Conservation (phyloP, 2,113 vertebrate species). For the Aptenodytes patagonicus region DNA sequence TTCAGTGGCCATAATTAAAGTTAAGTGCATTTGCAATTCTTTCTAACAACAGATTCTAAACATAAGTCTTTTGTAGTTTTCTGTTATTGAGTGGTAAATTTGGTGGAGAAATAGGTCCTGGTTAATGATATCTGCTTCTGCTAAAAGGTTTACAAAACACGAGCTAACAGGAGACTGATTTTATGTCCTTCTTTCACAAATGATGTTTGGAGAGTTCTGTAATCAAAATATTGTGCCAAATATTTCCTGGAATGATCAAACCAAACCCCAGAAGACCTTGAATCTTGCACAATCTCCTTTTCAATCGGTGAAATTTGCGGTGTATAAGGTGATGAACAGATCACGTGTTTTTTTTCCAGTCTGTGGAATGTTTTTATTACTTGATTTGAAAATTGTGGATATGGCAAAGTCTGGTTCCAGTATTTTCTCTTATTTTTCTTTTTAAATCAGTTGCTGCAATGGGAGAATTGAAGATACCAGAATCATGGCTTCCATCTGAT, state of each 20-base stretch:
- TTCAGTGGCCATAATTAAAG: background rate
- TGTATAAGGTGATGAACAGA: background rate
- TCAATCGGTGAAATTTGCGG: fast-evolving
- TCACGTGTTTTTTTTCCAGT: background rate
- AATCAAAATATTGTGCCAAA: conserved; percentile 2
- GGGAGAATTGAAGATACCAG: background rate
- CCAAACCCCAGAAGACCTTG: background rate
- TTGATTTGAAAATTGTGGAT: background rate
- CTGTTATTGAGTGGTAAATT: background rate
- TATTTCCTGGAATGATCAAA: conserved; percentile 24
- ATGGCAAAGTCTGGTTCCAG: background rate
- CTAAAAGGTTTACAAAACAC: background rate
- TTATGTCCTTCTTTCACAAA: background rate
- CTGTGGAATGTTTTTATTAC: background rate
- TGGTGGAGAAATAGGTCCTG: background rate
- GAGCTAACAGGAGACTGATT: background rate
- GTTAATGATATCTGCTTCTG: background rate
- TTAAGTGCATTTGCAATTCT: background rate
- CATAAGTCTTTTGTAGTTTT: background rate
- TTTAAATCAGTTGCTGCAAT: background rate
- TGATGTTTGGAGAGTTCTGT: conserved; percentile 2
- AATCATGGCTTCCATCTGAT: background rate
- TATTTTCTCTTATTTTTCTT: background rate
- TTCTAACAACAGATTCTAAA: background rate
- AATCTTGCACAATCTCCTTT: background rate